These are phyloP conservation scores for Cosmopolites sordidus DNA, from an alignment of 2,888 invertebrate genomes.

Conservation along the genomic window DNA sequence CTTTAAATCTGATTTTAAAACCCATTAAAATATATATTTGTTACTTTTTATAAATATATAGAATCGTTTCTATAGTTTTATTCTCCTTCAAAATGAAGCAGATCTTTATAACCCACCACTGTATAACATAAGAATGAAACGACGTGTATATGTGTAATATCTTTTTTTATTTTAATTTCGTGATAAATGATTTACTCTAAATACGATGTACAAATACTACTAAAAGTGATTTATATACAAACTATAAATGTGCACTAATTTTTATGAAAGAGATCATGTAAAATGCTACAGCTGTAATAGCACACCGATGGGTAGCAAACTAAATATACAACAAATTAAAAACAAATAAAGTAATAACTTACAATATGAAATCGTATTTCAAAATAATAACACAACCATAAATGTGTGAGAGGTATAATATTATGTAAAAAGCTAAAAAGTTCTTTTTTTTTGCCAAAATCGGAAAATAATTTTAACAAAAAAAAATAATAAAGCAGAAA, in stretches of 20 bases:
- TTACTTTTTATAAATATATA: too few relatives aligned
- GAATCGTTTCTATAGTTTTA: too few relatives aligned
- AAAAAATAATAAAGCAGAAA: too few relatives aligned
- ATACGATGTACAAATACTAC: slow-evolving; percentile 26
- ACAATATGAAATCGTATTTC: slow-evolving; percentile 1
- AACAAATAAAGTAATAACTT: slow-evolving; percentile 6
- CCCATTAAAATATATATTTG: too few relatives aligned
- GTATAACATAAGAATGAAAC: too few relatives aligned
- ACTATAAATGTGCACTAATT: slow-evolving; percentile 23
- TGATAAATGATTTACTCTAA: slow-evolving; percentile 11
- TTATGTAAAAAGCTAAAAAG: too few relatives aligned
- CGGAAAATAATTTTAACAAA: too few relatives aligned
- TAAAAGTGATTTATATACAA: slow-evolving; percentile 22
- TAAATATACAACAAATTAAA: slow-evolving; percentile 7
- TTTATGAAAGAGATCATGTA: slow-evolving; percentile 23
- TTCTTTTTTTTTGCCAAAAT: too few relatives aligned
- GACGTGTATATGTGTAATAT: too few relatives aligned
- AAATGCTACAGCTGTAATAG: slow-evolving; percentile 20
- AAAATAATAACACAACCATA: slow-evolving; percentile 19
- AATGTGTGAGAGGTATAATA: neutral
- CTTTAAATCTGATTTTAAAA: too few relatives aligned
- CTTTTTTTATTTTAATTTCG: slow-evolving; percentile 3
- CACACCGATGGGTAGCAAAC: slow-evolving; percentile 15
- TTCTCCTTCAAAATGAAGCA: too few relatives aligned
- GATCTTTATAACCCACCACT: too few relatives aligned